Evolutionary conservation across 1,140 invertebrate species (phyloP).

Genomic region (Apocrypta bakeri): DNA sequence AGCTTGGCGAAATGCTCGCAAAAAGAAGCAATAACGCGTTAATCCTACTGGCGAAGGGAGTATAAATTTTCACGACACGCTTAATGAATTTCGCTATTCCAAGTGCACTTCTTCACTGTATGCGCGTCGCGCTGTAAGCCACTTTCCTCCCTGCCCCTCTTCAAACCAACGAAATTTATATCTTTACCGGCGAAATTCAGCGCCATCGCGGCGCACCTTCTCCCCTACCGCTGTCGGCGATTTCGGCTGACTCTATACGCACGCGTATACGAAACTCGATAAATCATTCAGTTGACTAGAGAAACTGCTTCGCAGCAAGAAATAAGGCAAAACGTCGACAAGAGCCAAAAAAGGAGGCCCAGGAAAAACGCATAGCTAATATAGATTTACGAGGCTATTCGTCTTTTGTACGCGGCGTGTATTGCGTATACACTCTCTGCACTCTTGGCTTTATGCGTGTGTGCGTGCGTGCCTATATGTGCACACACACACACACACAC

Average conservation of each 20-base stretch:
- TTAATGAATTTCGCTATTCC: not conserved
- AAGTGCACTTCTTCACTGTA: too few species aligned
- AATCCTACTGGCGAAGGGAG: not conserved
- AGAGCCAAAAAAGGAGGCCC: not conserved
- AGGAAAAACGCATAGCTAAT: conserved; percentile 46
- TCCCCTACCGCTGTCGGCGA: not conserved
- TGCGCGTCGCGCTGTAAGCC: too few species aligned
- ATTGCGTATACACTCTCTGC: conserved; percentile 23
- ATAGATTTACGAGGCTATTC: conserved; percentile 69
- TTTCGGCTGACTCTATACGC: not conserved
- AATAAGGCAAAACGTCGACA: conserved; percentile 24
- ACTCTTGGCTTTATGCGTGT: conserved; percentile 14
- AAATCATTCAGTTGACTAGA: conserved; percentile 29
- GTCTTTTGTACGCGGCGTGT: conserved; percentile 56
- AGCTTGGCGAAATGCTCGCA: too few species aligned
- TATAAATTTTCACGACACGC: not conserved
- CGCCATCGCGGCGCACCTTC: conserved; percentile 4
- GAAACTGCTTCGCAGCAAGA: not conserved
- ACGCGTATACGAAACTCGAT: conserved; percentile 9
- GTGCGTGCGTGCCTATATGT: conserved; percentile 52
- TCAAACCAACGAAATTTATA: conserved; percentile 17
- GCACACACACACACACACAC: too few species aligned
- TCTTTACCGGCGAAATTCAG: not conserved
- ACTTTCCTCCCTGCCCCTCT: not conserved
- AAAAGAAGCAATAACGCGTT: not conserved